Base-by-base conservation (phyloP, 2,888 invertebrate genomes). In the Tridacna gigas region DNA sequence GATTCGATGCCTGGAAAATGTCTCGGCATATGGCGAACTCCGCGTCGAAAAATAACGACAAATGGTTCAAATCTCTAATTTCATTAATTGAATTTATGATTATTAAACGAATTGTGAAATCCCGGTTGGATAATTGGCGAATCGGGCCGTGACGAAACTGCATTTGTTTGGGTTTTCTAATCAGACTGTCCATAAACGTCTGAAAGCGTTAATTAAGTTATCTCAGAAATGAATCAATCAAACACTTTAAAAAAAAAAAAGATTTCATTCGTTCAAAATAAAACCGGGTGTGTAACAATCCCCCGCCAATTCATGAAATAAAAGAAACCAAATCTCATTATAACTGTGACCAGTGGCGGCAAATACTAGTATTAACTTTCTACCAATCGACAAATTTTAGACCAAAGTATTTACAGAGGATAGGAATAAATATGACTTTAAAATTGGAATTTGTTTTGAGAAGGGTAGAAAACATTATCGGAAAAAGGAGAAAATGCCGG, bases 31-130 rank as follows among this genome's bases (percentile, higher is more conserved):
- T 87, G 87, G 87, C 84, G 69, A 69, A 1, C 47, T 69, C 18
- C n/a, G 20, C 69, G 56, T 45, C 20, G 82, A 37, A 56, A 78
- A 75, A 66, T 78, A 78, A 74, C 82, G 74, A 56, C 78, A 75
- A 82, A 74, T 71, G 82, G 78, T 71, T 81, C 56, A 82, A 80
- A 80, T 82, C 84, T 82, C 66, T 74, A 82, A 84, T 87, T 81
- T 87, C 83, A 83, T 84, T 87, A 87, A 87, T 87, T 82, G 87
- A 87, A 84, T 84, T 87, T 87, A 84, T 83, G 60, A 81, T 74
- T 80, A 81, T 87, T 83, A 87, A 87, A 83, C 79, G 83, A 83
- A 84, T 79, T 84, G 79, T 74, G 74, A 84, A 83, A 69, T 83
- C 79, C 83, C 80, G 56, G 65, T 75, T 73, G 83, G 77, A 79